Evolutionary conservation across 2,113 vertebrate species (phyloP).

Genomic region (Scophthalmus maximus): DNA sequence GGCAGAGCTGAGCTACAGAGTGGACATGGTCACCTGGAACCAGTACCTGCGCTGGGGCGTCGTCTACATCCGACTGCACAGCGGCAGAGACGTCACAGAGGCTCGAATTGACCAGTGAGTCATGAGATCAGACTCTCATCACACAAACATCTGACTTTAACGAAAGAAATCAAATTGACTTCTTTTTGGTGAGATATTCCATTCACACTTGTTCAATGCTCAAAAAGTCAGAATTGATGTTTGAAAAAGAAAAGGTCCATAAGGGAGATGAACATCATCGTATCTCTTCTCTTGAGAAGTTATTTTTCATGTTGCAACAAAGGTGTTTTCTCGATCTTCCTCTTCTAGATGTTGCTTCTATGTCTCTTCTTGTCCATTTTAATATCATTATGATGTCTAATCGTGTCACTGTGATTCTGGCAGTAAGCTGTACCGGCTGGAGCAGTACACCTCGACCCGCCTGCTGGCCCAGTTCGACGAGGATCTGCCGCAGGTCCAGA

Average conservation of each 20-base stretch:
- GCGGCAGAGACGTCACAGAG: conserved; percentile 82
- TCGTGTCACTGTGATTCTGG: neutral
- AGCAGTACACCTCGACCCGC: conserved; percentile 88
- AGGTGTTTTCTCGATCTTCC: no score
- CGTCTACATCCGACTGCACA: conserved; percentile 86
- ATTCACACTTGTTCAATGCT: no score
- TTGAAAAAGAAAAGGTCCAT: no score
- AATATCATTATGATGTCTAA: neutral
- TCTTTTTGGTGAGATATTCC: no score
- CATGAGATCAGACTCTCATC: neutral
- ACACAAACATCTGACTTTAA: neutral
- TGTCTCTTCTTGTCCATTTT: no score
- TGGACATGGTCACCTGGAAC: conserved; percentile 93
- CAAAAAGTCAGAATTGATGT: no score
- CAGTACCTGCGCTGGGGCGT: conserved; percentile 89
- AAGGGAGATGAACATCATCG: no score
- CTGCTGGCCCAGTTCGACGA: conserved; percentile 90
- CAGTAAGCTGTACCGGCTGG: conserved; percentile 87
- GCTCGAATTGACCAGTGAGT: conserved; percentile 89
- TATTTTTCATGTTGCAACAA: no score
- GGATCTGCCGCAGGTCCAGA: conserved; percentile 85
- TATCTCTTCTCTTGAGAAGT: no score
- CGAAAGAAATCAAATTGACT: no score
- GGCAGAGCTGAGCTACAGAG: conserved; percentile 89
- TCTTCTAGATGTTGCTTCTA: no score